A percentile compares a stretch with the other conserved stretches of the same genome.
Evolutionary conservation across 1,140 invertebrate species (phyloP).

Genomic region (Bombyx mori): DNA sequence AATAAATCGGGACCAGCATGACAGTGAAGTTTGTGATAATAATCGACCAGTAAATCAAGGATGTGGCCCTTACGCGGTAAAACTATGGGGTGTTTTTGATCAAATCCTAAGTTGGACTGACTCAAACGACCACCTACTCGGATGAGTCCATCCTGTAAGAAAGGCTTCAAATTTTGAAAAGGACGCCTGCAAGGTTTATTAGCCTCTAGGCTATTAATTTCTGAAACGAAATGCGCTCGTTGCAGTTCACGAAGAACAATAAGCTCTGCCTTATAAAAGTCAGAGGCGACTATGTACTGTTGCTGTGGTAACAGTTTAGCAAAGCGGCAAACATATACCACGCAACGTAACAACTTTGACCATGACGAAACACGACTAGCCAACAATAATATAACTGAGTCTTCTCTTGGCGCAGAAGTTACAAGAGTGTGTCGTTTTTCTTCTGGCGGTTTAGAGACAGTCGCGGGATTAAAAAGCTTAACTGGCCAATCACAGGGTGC

Average conservation of each 20-base stretch:
- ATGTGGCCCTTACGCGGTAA: neutral
- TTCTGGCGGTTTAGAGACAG: neutral
- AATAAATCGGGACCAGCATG: too few relatives aligned
- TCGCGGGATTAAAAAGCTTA: neutral
- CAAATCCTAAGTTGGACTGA: neutral
- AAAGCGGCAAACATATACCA: constrained; percentile 3
- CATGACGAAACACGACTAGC: neutral
- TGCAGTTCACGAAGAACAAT: constrained; percentile 1
- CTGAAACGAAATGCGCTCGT: neutral
- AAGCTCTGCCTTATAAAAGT: neutral
- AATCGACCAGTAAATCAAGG: neutral
- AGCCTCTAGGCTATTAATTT: neutral
- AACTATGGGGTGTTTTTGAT: neutral
- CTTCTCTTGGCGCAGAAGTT: neutral
- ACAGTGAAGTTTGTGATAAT: constrained; percentile 4
- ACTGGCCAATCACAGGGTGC: neutral
- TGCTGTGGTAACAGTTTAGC: neutral
- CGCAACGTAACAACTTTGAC: neutral
- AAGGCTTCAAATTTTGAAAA: neutral
- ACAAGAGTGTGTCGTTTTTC: neutral
- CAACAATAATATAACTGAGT: neutral
- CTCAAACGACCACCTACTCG: neutral
- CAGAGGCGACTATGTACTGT: neutral
- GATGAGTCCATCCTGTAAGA: neutral
- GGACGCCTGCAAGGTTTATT: neutral